A percentile compares a stretch with the other conserved stretches of the same genome.
Conservation (phyloP, 2,888 invertebrate species). For the Polydrusus pterygomalis region DNA sequence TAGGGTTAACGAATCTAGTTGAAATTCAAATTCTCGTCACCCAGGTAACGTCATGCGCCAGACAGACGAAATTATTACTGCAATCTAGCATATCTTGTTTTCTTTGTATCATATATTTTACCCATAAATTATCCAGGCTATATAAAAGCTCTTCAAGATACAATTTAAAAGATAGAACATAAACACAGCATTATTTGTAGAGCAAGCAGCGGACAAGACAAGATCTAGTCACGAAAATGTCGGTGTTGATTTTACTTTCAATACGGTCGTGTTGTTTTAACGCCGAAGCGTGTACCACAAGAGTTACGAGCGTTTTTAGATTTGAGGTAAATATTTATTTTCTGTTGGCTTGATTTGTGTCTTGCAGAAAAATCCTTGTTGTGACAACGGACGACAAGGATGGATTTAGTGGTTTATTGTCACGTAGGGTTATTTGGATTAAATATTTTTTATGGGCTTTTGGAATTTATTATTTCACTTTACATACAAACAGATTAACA, state of each 20-base stretch:
- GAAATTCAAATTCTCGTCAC: no score
- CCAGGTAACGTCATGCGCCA: no score
- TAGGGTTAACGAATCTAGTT: no score
- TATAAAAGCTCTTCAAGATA: slow-evolving; percentile 38
- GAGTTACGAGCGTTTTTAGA: slow-evolving; percentile 42
- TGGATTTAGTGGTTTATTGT: slow-evolving; percentile 17
- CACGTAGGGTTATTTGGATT: slow-evolving; percentile 11
- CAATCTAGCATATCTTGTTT: no score
- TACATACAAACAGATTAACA: no score
- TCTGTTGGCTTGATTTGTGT: slow-evolving; percentile 24
- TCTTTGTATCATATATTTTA: slow-evolving; percentile 23
- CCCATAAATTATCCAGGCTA: slow-evolving; percentile 35
- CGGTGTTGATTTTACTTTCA: slow-evolving; percentile 58
- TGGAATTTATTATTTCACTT: slow-evolving; percentile 2
- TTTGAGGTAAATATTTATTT: slow-evolving; percentile 47
- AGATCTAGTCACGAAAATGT: slow-evolving; percentile 61
- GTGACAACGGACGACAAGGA: slow-evolving; percentile 29
- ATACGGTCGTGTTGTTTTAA: slow-evolving; percentile 50
- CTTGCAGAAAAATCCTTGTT: slow-evolving; percentile 33
- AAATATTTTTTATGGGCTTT: background rate
- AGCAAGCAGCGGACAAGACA: slow-evolving; percentile 57
- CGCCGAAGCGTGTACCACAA: slow-evolving; percentile 42
- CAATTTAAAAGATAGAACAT: slow-evolving; percentile 52
- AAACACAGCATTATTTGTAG: slow-evolving; percentile 58
- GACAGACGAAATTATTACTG: no score